These are phyloP conservation scores for Laterallus jamaicensis DNA, from an alignment of 2,113 vertebrate genomes.

Conservation along the genomic window DNA sequence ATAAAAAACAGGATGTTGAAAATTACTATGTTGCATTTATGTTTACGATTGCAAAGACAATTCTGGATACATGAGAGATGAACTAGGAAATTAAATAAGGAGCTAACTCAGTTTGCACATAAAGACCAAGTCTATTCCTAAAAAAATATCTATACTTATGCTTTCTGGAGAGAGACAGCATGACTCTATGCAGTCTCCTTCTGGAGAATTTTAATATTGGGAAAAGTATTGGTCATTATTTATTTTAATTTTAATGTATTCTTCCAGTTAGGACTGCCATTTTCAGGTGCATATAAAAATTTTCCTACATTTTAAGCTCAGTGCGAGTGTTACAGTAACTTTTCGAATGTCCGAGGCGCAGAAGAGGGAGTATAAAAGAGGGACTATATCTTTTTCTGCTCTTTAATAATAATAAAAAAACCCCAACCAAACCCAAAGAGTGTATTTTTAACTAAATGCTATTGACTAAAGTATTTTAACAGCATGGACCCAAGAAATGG, in stretches of 20 bases:
- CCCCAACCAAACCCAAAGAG: neutral
- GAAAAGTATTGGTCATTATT: neutral
- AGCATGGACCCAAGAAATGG: neutral
- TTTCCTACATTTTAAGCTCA: neutral
- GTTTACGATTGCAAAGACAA: neutral
- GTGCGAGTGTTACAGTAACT: neutral
- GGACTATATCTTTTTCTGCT: neutral
- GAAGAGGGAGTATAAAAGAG: neutral
- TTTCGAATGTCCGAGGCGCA: neutral
- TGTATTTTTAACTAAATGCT: neutral
- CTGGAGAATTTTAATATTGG: neutral
- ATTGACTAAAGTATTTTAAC: neutral
- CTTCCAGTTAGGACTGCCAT: neutral
- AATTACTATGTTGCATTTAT: neutral
- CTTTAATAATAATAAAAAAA: neutral
- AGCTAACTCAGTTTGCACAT: neutral
- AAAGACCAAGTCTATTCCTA: neutral
- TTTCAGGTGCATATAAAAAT: neutral
- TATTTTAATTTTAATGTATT: neutral
- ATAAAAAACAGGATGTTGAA: neutral
- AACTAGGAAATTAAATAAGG: neutral
- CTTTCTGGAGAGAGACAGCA: neutral
- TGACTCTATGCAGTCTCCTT: neutral
- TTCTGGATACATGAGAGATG: neutral
- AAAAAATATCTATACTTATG: neutral